Evolutionary conservation across 2,888 invertebrate genomes (phyloP), one percentile per base, ranked within the genome.

Genomic region (Eutolmus rufibarbis): DNA sequence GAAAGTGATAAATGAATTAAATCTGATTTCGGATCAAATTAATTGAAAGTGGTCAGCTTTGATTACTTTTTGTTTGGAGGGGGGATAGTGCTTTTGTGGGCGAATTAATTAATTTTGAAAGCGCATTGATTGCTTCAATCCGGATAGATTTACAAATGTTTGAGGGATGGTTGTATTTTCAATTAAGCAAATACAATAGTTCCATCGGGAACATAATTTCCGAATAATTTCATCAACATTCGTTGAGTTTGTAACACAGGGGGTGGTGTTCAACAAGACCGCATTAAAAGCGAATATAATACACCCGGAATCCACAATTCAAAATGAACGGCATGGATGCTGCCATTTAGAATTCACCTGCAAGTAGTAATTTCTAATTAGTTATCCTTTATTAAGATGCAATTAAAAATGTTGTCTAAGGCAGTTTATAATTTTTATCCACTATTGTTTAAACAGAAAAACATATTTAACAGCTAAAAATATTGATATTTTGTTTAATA

Each of bases 1-100:
- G 46, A 74, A 66, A 74, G 74, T 28, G 85, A 85, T 85, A 85
- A 85, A 74, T 85, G 74, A 85, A 85, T 85, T 85, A 74, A 85
- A 85, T 74, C 85, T 40, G 74, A 74, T 74, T 85, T 51, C 57
- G 74, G 43, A 74, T 85, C 85, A 74, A 85, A 85, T 85, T 85
- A 74, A 74, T 74, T 85, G 74, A 82, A 66, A 82, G 31, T 66
- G 82, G 57, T 57, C 31, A 57, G 51, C 37, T 82, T 82, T 82
- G 82, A 82, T 82, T 82, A 66, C 57, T 82, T 82, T 82, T 40
- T 57, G 37, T 57, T 31, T 2, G n/a, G n/a, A 37, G 40, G 34
- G 9, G 43, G 43, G 12, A n/a, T 66, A 66, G 66, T 66, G 66
- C 28, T 66, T 79, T 79, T 66, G 82, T 57, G 66, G 34, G 82